Base-by-base conservation (phyloP, 2,113 vertebrate genomes). In the Callopanchax toddi region DNA sequence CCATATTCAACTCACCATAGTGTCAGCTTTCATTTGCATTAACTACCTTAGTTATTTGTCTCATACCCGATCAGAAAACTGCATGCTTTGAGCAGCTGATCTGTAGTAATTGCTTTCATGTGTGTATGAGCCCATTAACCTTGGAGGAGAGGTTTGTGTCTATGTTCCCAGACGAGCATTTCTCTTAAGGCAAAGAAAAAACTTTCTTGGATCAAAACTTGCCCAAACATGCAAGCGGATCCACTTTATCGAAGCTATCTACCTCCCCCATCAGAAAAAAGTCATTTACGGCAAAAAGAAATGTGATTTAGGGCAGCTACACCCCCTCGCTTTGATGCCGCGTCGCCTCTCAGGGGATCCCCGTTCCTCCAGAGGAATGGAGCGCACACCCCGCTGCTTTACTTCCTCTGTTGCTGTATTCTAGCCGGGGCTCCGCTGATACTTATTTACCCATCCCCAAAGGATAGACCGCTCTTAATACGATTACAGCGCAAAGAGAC, bases 401-500 rank as follows among this genome's bases (percentile, higher is more conserved):
- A 49, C 26, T 25, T 67, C 50, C 60, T n/a, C 63, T 64, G 26
- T 62, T 9, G 26, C 52, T 66, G 58, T 60, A 48, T 78, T 69
- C 69, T 72, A 74, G 68, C 64, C 18, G 70, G 52, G 43, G 55
- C 57, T 65, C 58, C 59, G 16, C 4, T 60, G 71, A 77, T 85
- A 44, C 65, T 0, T 58, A 83, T 84, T 85, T 76, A 64, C 62
- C 86, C 74, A 62, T 76, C 75, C 74, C 75, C 73, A 86, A 53
- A 81, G 85, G 79, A 83, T 62, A 75, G 57, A 57, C 62, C 76
- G 60, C 66, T 59, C 55, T 78, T 91, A 92, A 93, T 89, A 67
- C 67, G 87, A 92, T 92, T 92, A 91, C 77, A 56, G 70, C 62
- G 74, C 71, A 49, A 32, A 36, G 55, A 80, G 84, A 91, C 90